phyloP scores from a whole-genome alignment of 2,888 invertebrate genomes.

The Lasioglossum calceatum region DNA sequence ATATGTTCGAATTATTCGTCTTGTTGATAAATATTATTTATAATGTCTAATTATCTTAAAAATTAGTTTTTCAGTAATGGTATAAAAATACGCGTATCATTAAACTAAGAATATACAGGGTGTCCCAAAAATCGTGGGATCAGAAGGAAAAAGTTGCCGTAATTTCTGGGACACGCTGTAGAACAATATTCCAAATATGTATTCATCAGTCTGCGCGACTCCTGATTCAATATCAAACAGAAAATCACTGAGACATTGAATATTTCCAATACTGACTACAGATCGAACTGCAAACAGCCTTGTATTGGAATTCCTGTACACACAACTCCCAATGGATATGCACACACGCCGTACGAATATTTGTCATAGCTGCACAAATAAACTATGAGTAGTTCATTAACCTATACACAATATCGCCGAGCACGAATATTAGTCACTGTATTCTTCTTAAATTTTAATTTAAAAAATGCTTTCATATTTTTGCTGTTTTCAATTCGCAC shows the following conservation, averaged over 20 bases:
- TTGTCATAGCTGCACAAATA: not conserved
- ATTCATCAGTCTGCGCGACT: not conserved
- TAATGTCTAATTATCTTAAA: too few relatives aligned
- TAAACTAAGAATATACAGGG: too few relatives aligned
- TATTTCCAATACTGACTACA: not conserved
- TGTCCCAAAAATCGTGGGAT: too few relatives aligned
- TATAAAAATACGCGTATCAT: too few relatives aligned
- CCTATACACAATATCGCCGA: too few relatives aligned
- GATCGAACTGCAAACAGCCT: not conserved
- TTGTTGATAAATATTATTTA: too few relatives aligned
- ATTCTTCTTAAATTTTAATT: too few relatives aligned
- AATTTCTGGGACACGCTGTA: too few relatives aligned
- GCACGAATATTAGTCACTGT: too few relatives aligned
- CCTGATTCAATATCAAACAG: not conserved
- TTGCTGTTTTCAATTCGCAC: not conserved
- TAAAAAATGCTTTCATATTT: not conserved
- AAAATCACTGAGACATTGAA: slow-evolving; percentile 2
- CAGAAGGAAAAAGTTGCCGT: too few relatives aligned
- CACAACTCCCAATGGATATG: not conserved
- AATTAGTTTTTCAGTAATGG: too few relatives aligned
- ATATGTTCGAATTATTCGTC: too few relatives aligned
- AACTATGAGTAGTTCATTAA: not conserved
- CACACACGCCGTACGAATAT: not conserved
- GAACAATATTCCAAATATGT: not conserved
- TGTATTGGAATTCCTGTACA: not conserved